Evolutionary conservation across 2,113 vertebrate genomes (phyloP).

Genomic region (Protomyctophum bolini): DNA sequence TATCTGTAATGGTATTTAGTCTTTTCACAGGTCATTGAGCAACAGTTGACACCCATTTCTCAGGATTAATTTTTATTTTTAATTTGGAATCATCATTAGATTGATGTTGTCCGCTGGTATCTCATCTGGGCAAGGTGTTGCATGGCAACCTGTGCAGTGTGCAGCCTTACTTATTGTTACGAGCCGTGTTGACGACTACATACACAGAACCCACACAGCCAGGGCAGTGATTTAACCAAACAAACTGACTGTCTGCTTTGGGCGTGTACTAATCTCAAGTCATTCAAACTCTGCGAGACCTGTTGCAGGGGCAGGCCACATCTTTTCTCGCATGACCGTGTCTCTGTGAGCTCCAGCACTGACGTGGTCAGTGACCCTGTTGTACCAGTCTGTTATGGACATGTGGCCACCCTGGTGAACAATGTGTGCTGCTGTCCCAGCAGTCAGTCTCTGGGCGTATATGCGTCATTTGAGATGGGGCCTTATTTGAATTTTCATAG

Average conservation of each 20-base stretch:
- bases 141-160: conserved; percentile 61
- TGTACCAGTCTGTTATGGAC: conserved; percentile 11
- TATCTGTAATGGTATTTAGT: too few species aligned
- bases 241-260: conserved; percentile 13
- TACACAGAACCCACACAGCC: conserved; percentile 40
- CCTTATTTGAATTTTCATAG: conserved; percentile 64
- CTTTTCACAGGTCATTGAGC: too few species aligned
- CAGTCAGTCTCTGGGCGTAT: conserved; percentile 13
- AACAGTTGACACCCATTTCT: too few species aligned
- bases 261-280: neutral
- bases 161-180: conserved; percentile 44
- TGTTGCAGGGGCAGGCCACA: neutral
- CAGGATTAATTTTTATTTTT: too few species aligned
- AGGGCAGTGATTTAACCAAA: conserved; percentile 16
- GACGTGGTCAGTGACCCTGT: neutral
- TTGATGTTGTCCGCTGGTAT: neutral
- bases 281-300: neutral
- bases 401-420: conserved; percentile 1
- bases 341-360: neutral
- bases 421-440: neutral
- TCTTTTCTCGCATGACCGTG: neutral
- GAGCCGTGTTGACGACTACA: conserved; percentile 42
- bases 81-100: too few species aligned
- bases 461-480: conserved; percentile 49
- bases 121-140: conserved; percentile 51